Base-by-base conservation (phyloP, 2,888 invertebrate species). In the Trichogramma evanescens region DNA sequence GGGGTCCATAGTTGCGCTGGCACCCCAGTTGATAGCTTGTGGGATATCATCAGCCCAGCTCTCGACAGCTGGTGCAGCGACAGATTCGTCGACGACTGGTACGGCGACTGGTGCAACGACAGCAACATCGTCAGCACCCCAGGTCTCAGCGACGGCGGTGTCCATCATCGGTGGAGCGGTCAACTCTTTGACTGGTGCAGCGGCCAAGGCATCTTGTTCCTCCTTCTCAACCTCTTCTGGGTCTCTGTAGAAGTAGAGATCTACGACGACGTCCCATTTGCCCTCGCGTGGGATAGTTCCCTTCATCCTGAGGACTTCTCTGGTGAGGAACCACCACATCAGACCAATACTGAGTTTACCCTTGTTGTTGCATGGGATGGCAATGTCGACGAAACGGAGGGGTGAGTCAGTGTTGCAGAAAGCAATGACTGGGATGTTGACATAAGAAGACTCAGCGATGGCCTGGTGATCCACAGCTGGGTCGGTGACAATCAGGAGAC, bases 321-420 rank as follows among this genome's bases (percentile, higher is more conserved):
- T 90, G 4, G 99, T 93, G 74, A 99, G 82, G 74, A 99, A 81
- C 98, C 98, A 99, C 97, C 97, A 99, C 92, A 99, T 93, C 70
- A 99, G 83, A 80, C 99, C 99, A 75, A 99, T 94, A 56, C 96
- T 96, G 80, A 95, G 93, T 13, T 90, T 84, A 56, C 93, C 89
- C 84, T 98, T 98, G 80, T 95, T 99, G 82, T 99, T 99, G 85
- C 98, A 97, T 65, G 99, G 99, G 77, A 99, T 97, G 50, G 95
- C 92, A 81, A 99, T 95, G 78, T 99, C 99, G 65, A 99, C 96
- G 78, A 93, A 95, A 72, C 94, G 86, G 65, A 99, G 83, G 38
- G 97, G 98, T 4, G 96, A 95, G 79, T 99, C 99, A 56, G 97
- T 96, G 80, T 98, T 99, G 82, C 91, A 91, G 79, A 99, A 90